A percentile compares a stretch with the other conserved stretches of the same genome.
Conservation (phyloP, 2,888 invertebrate genomes). For the Tribolium freemani region DNA sequence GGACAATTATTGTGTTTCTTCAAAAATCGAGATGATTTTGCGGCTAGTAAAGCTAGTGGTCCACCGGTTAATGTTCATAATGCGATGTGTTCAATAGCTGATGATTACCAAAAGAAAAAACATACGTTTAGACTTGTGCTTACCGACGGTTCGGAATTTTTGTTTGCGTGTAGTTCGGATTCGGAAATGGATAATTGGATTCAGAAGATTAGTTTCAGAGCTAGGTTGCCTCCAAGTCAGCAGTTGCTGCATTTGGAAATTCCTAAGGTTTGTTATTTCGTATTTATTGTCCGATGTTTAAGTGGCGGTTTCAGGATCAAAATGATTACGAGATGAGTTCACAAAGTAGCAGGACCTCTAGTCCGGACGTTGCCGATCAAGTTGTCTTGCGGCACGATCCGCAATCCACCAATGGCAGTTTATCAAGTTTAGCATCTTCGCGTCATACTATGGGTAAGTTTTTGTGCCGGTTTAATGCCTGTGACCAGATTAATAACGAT, state of each 20-base stretch:
- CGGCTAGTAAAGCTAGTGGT: conserved; percentile 88
- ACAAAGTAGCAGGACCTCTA: conserved; percentile 72
- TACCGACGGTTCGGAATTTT: conserved; percentile 93
- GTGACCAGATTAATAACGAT: conserved; percentile 7
- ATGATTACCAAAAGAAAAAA: conserved; percentile 96
- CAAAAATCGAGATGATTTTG: conserved; percentile 93
- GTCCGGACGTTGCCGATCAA: conserved; percentile 68
- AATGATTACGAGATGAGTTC: conserved; percentile 68
- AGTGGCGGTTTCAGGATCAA: conserved; percentile 57
- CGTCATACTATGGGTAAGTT: conserved; percentile 64
- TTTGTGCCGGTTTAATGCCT: neutral
- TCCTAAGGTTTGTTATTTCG: conserved; percentile 60
- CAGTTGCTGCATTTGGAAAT: conserved; percentile 88
- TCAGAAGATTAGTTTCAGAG: conserved; percentile 93
- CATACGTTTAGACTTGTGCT: conserved; percentile 91
- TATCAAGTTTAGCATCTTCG: conserved; percentile 48
- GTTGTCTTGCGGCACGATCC: conserved; percentile 64
- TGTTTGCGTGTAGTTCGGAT: conserved; percentile 84
- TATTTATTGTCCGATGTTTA: neutral
- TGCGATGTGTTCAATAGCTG: conserved; percentile 87
- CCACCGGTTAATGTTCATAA: conserved; percentile 86
- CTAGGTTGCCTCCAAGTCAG: conserved; percentile 88
- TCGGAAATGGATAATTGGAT: conserved; percentile 91
- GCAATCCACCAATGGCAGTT: conserved; percentile 62
- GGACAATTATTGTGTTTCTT: conserved; percentile 98